Evolutionary conservation across 2,113 vertebrate genomes (phyloP), one percentile per base, ranked within the genome.

Genomic region (Ornithorhynchus anatinus): DNA sequence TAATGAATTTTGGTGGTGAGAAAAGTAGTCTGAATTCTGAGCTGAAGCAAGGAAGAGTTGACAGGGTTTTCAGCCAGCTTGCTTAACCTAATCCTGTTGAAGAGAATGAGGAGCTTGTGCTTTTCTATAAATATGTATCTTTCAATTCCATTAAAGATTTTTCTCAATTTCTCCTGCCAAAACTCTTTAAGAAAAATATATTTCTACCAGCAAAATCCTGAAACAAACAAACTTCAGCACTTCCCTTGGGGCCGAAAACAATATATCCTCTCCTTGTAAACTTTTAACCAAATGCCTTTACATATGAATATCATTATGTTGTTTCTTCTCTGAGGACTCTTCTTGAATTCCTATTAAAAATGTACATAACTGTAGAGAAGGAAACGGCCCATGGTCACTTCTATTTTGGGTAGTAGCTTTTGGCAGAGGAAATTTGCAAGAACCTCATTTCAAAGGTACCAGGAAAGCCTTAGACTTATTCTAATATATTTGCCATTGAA

Each of bases 81-180:
- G 7, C 12, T 2, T 4, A 48, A 14, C 38, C 67, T 45, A 66
- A 68, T 39, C 31, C 14, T 62, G 39, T 43, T 52, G 64, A 73
- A 23, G 39, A 53, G 3, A 27, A 25, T 58, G 31, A 23, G 50
- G 2, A 36, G 10, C 14, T 60, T 16, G 53, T 2, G 44, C 3
- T 4, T 0, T 33, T 52, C 14, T 53, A 50, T 65, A 77, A 72
- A 72, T 69, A 59, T 2, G 1, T 13, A 66, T 20, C 10, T 39
- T 72, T 63, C 69, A 45, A n/a, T 53, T 85, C 74, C 70, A 62
- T 20, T 76, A 53, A 54, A 69, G 8, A 19, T 10, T 35, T 79
- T 10, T 35, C 54, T 83, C 69, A 51, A 36, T 15, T 45, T 38
- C 40, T 66, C 40, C 22, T 36, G 2, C 17, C 36, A 68, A 69